Evolutionary conservation across 2,888 invertebrate genomes (phyloP).

Genomic region (Poecilus cupreus): DNA sequence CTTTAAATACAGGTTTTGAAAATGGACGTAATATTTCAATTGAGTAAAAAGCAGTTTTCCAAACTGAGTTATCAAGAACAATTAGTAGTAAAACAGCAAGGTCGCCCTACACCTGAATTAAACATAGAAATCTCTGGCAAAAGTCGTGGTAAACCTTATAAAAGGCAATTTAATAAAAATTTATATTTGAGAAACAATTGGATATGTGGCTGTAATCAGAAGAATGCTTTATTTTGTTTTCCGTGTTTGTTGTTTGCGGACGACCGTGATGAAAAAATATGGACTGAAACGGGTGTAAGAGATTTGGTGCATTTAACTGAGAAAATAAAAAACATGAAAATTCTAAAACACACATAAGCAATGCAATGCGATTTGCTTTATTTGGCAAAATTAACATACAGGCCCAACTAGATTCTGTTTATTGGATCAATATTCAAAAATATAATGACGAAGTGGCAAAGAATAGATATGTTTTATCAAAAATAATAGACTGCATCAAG

Average conservation of each 20-base stretch:
- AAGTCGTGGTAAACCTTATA: constrained; percentile 45
- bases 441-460: no score
- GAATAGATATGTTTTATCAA: constrained; percentile 63
- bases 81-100: constrained; percentile 13
- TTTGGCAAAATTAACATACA: constrained; percentile 60
- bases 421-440: constrained; percentile 55
- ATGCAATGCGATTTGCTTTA: no score
- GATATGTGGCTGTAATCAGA: constrained; percentile 62
- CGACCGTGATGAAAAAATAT: not conserved
- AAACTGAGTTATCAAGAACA: constrained; percentile 30
- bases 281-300: not conserved
- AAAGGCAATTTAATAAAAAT: constrained; percentile 40
- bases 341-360: no score
- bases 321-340: constrained; percentile 61
- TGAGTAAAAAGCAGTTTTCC: no score
- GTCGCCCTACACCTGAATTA: constrained; percentile 49
- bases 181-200: no score
- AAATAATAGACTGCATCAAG: constrained; percentile 67
- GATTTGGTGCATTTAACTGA: constrained; percentile 62
- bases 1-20: no score
- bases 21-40: no score
- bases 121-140: constrained; percentile 25
- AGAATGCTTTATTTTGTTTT: constrained; percentile 63
- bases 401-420: constrained; percentile 60
- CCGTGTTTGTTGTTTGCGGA: constrained; percentile 61